Conservation (phyloP, 2,888 invertebrate genomes). For the Yponomeuta plumbellus region DNA sequence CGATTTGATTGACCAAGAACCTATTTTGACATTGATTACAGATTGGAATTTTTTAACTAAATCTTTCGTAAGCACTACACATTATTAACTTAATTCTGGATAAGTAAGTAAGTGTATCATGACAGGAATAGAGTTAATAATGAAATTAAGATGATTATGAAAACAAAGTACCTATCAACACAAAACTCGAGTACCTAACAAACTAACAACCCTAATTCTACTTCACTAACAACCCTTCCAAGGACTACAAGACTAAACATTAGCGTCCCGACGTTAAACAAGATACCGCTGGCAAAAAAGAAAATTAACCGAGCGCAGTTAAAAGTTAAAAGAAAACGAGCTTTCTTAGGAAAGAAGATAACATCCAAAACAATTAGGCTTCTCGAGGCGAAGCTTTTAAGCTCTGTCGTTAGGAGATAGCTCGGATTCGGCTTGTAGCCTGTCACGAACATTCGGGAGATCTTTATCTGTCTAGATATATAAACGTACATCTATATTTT, state of each 20-base stretch:
- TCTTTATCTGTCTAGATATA: not conserved
- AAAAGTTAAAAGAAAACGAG: not conserved
- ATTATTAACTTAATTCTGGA: too few relatives aligned
- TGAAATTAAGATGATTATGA: too few relatives aligned
- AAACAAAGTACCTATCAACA: too few relatives aligned
- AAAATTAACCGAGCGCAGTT: not conserved
- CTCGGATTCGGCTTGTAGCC: not conserved
- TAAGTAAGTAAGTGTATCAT: too few relatives aligned
- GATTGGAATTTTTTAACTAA: too few relatives aligned
- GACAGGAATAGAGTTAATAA: too few relatives aligned
- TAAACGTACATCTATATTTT: not conserved
- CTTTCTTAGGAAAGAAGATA: not conserved
- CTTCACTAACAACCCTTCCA: not conserved
- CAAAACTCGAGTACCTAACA: too few relatives aligned
- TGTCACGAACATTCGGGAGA: slow-evolving; percentile 6
- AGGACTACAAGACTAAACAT: not conserved
- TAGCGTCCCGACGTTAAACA: not conserved
- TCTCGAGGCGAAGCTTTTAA: slow-evolving; percentile 6
- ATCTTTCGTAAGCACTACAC: too few relatives aligned
- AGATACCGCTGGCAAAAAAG: not conserved
- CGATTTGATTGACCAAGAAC: too few relatives aligned
- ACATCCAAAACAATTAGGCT: slow-evolving; percentile 14
- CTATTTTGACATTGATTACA: too few relatives aligned
- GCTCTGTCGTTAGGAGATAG: not conserved
- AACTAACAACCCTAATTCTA: too few relatives aligned